Percentiles rank a stretch among this genome's conserved stretches.
Conservation (phyloP, 2,888 invertebrate species). For the Coenonympha arcania region DNA sequence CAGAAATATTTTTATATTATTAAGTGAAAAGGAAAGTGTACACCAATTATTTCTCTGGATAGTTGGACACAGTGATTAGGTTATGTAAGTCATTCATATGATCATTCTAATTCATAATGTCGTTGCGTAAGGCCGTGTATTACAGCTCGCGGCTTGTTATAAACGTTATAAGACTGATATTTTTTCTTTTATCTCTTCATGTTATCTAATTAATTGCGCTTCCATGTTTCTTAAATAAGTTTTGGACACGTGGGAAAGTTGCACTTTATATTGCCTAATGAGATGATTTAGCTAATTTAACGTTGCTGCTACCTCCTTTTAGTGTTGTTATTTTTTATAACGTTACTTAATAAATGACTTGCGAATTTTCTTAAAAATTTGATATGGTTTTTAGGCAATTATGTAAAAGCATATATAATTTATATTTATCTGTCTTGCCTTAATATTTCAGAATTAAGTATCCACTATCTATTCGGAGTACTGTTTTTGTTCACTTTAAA, state of each 20-base stretch:
- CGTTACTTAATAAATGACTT: not conserved
- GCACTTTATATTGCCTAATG: not conserved
- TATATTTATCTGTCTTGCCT: too few species aligned
- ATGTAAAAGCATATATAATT: too few species aligned
- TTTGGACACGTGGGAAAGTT: conserved; percentile 13
- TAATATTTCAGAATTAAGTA: too few species aligned
- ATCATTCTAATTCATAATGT: conserved; percentile 22
- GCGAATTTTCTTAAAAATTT: not conserved
- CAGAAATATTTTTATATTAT: not conserved
- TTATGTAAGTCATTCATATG: conserved; percentile 27
- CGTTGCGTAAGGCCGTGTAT: conserved; percentile 22
- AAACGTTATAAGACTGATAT: not conserved
- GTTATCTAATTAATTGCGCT: conserved; percentile 12
- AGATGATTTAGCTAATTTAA: not conserved
- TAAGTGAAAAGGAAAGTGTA: conserved; percentile 15
- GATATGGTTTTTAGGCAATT: not conserved
- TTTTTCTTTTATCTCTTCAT: conserved; percentile 18
- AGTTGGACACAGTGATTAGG: not conserved
- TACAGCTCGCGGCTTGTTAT: conserved; percentile 2
- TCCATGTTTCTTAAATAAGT: not conserved
- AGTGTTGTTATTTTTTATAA: not conserved
- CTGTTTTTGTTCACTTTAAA: too few species aligned
- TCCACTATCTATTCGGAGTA: too few species aligned
- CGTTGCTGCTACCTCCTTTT: not conserved
- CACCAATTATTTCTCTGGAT: conserved; percentile 6